Percentiles rank a stretch among this genome's conserved stretches.
Conservation (phyloP, 2,888 invertebrate genomes). For the Biston betularia region DNA sequence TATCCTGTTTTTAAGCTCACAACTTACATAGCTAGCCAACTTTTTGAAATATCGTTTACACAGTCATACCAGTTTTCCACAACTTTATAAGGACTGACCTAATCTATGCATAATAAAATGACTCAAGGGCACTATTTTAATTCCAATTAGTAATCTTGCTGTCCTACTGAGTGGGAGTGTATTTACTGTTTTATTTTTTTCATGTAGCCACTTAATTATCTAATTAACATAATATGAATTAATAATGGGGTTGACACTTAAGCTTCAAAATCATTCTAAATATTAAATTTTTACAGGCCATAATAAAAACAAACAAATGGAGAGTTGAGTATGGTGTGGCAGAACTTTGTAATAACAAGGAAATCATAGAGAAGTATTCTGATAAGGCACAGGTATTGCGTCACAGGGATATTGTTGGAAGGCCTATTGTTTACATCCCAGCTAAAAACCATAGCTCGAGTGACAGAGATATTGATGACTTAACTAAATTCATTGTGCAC, state of each 20-base stretch:
- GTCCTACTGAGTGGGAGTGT: too few species aligned
- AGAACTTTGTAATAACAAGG: conserved; percentile 83
- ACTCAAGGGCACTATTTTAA: too few species aligned
- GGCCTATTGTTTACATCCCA: conserved; percentile 93
- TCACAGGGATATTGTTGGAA: conserved; percentile 90
- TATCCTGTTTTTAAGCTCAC: neutral
- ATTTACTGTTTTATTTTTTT: too few species aligned
- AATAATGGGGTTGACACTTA: too few species aligned
- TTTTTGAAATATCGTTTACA: too few species aligned
- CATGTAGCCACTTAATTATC: too few species aligned
- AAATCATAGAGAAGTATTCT: conserved; percentile 85
- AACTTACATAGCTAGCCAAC: neutral
- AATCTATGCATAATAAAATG: too few species aligned
- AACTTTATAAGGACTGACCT: too few species aligned
- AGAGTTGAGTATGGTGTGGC: conserved; percentile 90
- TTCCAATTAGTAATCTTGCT: too few species aligned
- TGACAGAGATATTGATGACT: conserved; percentile 90
- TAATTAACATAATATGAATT: too few species aligned
- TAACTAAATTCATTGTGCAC: conserved; percentile 92
- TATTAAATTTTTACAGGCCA: conserved; percentile 82
- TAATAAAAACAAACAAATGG: conserved; percentile 93
- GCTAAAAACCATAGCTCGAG: conserved; percentile 91
- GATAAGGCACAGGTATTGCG: conserved; percentile 89
- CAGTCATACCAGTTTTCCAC: too few species aligned
- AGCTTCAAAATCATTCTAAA: neutral